Conservation (phyloP, 2,797 vertebrate species). For the Pseudopleuronectes americanus region DNA sequence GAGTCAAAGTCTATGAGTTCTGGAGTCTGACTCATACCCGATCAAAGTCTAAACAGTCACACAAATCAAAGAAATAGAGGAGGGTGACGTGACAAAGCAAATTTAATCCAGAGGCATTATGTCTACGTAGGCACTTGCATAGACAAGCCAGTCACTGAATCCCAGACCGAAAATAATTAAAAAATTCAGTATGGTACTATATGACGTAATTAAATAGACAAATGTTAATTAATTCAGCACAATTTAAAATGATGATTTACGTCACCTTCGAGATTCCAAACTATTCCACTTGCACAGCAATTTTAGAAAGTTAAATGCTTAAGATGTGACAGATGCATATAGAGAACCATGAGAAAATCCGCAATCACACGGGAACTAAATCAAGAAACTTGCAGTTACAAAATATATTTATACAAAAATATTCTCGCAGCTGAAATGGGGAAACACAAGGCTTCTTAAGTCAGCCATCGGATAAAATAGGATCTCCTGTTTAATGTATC, state of each 20-base stretch:
- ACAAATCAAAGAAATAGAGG: not conserved
- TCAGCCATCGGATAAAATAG: too few relatives aligned
- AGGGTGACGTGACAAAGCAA: not conserved
- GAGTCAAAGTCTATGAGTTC: not conserved
- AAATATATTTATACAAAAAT: too few relatives aligned
- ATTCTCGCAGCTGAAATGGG: too few relatives aligned
- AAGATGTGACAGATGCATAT: not conserved
- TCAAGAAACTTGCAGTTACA: too few relatives aligned
- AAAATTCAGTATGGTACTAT: constrained; percentile 4
- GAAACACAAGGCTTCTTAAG: too few relatives aligned
- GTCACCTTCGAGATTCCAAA: not conserved
- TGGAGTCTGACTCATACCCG: not conserved
- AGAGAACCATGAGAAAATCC: not conserved
- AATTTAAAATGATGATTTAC: not conserved
- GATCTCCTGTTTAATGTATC: too few relatives aligned
- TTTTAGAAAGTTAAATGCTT: too few relatives aligned
- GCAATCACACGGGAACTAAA: not conserved
- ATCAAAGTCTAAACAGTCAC: not conserved
- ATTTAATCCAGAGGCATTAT: not conserved
- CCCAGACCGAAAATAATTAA: not conserved
- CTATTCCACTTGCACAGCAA: too few relatives aligned
- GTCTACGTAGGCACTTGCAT: not conserved
- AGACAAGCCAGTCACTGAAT: not conserved
- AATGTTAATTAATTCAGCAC: constrained; percentile 2
- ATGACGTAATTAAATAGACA: constrained; percentile 1